Evolutionary conservation across 2,797 vertebrate species (phyloP).

Genomic region (Hypotaenidia philippensis): DNA sequence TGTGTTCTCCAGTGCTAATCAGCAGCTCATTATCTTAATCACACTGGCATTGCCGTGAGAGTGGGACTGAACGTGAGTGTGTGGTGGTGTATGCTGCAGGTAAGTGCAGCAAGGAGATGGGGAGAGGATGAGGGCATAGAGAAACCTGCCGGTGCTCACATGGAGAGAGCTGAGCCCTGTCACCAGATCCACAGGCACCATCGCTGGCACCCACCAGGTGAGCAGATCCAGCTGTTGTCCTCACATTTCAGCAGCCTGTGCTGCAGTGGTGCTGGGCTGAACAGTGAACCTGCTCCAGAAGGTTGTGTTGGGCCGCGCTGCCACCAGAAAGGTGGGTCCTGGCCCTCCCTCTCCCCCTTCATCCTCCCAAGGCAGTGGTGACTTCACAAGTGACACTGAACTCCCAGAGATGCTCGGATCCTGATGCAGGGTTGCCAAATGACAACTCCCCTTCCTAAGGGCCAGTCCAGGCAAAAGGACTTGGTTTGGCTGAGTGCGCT

Average conservation of each 20-base stretch:
- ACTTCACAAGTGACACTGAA: fast-evolving
- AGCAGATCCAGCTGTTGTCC: neutral
- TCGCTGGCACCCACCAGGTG: fast-evolving
- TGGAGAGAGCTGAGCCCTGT: neutral
- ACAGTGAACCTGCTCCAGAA: fast-evolving
- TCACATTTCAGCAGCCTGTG: neutral
- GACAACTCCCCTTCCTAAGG: neutral
- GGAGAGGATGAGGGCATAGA: no score
- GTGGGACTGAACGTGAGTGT: fast-evolving
- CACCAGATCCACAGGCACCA: neutral
- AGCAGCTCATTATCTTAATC: conserved; percentile 68
- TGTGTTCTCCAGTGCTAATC: conserved; percentile 58
- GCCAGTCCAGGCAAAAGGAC: neutral
- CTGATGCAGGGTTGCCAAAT: neutral
- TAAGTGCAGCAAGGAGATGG: neutral
- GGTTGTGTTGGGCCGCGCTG: fast-evolving
- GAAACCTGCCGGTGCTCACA: fast-evolving
- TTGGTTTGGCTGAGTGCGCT: neutral
- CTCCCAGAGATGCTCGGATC: neutral
- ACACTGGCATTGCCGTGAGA: neutral
- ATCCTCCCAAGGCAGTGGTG: neutral
- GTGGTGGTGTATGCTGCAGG: fast-evolving
- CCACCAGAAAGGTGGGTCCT: neutral
- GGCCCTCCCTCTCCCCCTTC: neutral
- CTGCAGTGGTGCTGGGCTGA: neutral